Evolutionary conservation across 2,797 vertebrate genomes (phyloP).

Genomic region (Syngnathus acus): DNA sequence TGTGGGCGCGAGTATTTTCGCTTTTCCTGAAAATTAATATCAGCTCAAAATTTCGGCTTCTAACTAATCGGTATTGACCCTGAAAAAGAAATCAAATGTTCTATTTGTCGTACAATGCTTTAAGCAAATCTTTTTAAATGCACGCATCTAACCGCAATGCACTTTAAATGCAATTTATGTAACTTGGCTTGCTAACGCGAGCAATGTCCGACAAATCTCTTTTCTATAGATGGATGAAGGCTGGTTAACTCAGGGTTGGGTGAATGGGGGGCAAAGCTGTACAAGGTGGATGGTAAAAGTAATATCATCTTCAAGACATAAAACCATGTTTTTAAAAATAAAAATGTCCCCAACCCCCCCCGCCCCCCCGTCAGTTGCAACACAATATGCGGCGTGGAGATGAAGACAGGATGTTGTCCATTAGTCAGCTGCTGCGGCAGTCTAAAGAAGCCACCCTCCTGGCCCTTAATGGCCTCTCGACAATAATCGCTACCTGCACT

Average conservation of each 20-base stretch:
- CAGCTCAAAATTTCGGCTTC: no score
- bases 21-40: no score
- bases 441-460: constrained; percentile 55
- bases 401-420: constrained; percentile 54
- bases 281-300: constrained; percentile 18
- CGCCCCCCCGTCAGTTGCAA: not conserved
- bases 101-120: no score
- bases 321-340: constrained; percentile 26
- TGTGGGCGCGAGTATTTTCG: no score
- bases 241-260: not conserved
- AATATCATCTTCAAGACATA: constrained; percentile 18
- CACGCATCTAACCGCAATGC: no score
- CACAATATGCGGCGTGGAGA: constrained; percentile 15
- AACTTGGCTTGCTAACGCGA: no score
- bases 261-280: constrained; percentile 18
- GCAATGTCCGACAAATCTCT: no score
- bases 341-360: constrained; percentile 1
- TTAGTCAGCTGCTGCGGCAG: constrained; percentile 59
- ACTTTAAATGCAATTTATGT: no score
- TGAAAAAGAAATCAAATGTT: no score
- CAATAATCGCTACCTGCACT: constrained; percentile 67
- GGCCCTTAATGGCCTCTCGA: constrained; percentile 70
- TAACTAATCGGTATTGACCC: no score
- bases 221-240: not conserved
- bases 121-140: no score